Base-by-base conservation (phyloP, 2,797 vertebrate genomes). In the Amblyopsis hoosieri region DNA sequence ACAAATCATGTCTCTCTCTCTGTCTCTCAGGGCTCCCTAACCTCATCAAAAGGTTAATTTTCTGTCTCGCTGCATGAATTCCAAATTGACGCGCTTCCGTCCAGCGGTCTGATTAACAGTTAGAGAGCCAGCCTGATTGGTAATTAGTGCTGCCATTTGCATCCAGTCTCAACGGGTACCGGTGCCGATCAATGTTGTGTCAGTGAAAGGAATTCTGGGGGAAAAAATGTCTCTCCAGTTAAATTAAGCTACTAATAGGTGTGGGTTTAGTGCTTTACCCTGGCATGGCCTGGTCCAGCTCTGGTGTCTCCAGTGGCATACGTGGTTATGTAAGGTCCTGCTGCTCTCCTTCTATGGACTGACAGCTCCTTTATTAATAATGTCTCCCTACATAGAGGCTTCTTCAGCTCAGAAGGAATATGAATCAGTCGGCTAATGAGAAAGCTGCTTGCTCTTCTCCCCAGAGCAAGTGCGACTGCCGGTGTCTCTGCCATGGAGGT, bases 71-170 rank as follows among this genome's bases (percentile, higher is more conserved):
- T 76, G 83, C 62, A 60, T 84, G 69, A 88, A 87, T 88, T 85
- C 88, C 85, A 60, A 82, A 84, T 63, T 0, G 47, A 57, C 74
- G 81, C 74, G 81, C 67, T 75, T 83, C 85, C 80, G 66, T 74
- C 67, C 72, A 64, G 73, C 71, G 74, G 76, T 66, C 78, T 83
- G 80, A 75, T 81, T 70, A 75, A 89, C 87, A 89, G 86, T 78
- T 85, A 82, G 74, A 69, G 83, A 88, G 89, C 79, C 79, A 81
- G 79, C 82, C 86, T 91, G 91, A 90, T 89, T 85, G 82, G 87
- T 90, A 90, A 91, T 92, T 77, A 87, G 89, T 79, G 83, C 69
- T 76, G 78, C 85, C 88, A 84, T 87, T 92, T 90, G 83, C 84
- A 83, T 90, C 73, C 60, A 66, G 80, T 83, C 87, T 89, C 86